A percentile compares a stretch with the other conserved stretches of the same genome.
These are phyloP conservation scores for Drosophila barbarae DNA, from an alignment of 2,888 invertebrate species.

Conservation along the genomic window DNA sequence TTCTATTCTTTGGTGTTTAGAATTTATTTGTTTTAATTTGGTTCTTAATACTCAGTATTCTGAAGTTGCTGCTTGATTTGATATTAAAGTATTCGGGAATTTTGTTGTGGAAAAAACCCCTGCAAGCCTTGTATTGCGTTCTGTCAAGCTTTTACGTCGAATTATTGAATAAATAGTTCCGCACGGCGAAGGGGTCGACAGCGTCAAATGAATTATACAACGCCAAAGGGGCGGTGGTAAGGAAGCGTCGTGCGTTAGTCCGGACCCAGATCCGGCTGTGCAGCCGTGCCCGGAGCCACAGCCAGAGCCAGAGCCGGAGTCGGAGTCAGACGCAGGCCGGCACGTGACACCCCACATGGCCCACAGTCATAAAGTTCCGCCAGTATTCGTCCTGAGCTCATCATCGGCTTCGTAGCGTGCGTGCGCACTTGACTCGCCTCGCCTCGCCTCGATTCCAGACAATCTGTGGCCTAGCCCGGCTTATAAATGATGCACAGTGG, in stretches of 20 bases:
- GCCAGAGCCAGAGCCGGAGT: constrained; percentile 4
- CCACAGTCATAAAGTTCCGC: constrained; percentile 54
- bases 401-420: constrained; percentile 67
- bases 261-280: constrained; percentile 8
- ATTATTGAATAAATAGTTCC: constrained; percentile 74
- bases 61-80: neutral
- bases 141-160: constrained; percentile 52
- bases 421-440: constrained; percentile 48
- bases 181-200: constrained; percentile 51
- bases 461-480: constrained; percentile 72
- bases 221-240: constrained; percentile 16
- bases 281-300: constrained; percentile 12
- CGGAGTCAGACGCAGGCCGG: constrained; percentile 33
- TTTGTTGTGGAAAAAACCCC: neutral
- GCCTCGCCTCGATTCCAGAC: constrained; percentile 52
- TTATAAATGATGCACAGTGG: constrained; percentile 71
- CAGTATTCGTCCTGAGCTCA: constrained; percentile 60
- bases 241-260: constrained; percentile 12
- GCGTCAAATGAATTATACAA: constrained; percentile 68
- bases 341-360: constrained; percentile 63
- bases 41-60: neutral
- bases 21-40: neutral
- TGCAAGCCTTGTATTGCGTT: constrained; percentile 7
- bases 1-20: neutral
- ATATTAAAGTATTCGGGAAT: constrained; percentile 3